These are phyloP conservation scores for Fopius arisanus DNA, from an alignment of 1,140 invertebrate genomes.

Conservation along the genomic window DNA sequence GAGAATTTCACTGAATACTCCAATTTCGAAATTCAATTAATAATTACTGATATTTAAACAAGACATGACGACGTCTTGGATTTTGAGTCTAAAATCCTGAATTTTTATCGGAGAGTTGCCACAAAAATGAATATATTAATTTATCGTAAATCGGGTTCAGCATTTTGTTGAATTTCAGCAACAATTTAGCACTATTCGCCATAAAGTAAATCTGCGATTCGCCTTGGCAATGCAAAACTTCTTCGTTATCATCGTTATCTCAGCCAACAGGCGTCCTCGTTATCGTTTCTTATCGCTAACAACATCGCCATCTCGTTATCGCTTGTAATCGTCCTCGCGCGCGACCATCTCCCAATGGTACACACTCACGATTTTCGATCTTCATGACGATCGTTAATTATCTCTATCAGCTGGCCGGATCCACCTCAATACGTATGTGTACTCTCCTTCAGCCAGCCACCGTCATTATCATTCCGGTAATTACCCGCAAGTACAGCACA, in stretches of 20 bases:
- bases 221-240: conserved; percentile 34
- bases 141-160: too few relatives aligned
- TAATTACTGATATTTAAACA: too few relatives aligned
- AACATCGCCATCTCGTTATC: conserved; percentile 59
- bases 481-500: conserved; percentile 39
- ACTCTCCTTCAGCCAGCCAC: conserved; percentile 24
- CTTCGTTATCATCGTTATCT: conserved; percentile 58
- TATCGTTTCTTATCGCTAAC: conserved; percentile 61
- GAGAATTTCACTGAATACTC: too few relatives aligned
- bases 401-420: conserved; percentile 54
- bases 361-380: conserved; percentile 54
- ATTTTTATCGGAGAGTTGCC: too few relatives aligned
- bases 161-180: neutral
- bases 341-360: conserved; percentile 24
- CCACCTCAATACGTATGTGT: conserved; percentile 30
- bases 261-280: conserved; percentile 58
- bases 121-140: too few relatives aligned
- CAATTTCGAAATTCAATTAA: too few relatives aligned
- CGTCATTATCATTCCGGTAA: conserved; percentile 62
- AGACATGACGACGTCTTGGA: too few relatives aligned
- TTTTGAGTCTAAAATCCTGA: too few relatives aligned
- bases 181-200: neutral
- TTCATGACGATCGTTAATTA: conserved; percentile 62
- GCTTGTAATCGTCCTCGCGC: conserved; percentile 50
- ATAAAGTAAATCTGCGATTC: conserved; percentile 7